Percentiles rank a stretch among this genome's conserved stretches.
Conservation (phyloP, 2,113 vertebrate species). For the Heterochromis multidens region DNA sequence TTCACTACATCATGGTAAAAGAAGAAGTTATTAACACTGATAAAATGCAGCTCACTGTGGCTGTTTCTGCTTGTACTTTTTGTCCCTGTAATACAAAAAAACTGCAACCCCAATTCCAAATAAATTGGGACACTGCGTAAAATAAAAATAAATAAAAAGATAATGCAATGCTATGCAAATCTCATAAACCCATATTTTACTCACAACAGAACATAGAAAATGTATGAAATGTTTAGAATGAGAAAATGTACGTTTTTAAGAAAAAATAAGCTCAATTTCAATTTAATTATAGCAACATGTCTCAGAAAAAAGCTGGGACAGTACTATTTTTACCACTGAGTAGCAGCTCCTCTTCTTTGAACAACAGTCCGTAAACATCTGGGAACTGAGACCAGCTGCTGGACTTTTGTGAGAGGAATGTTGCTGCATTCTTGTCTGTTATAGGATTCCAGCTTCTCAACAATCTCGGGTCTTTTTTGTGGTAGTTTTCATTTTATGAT, state of each 20-base stretch:
- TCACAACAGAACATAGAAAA: neutral
- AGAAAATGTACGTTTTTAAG: neutral
- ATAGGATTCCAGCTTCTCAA: neutral
- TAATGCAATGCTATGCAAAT: neutral
- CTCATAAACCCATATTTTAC: neutral
- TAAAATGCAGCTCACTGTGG: accelerated
- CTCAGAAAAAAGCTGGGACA: neutral
- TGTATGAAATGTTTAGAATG: neutral
- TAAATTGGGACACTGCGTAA: neutral
- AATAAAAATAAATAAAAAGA: no score
- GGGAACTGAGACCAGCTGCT: neutral
- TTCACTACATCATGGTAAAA: neutral
- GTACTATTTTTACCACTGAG: neutral
- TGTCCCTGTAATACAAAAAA: neutral
- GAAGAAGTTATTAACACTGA: neutral
- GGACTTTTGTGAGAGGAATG: neutral
- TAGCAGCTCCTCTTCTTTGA: accelerated
- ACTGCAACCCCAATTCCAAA: neutral
- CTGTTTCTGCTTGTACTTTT: neutral
- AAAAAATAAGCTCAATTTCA: no score
- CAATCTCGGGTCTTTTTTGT: neutral
- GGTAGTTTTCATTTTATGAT: neutral
- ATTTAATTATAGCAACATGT: neutral
- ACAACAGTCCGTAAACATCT: neutral
- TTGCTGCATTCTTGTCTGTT: neutral